Percentiles rank a stretch among this genome's conserved stretches.
These are phyloP conservation scores for Bos indicus DNA, from an alignment of 2,113 vertebrate species.

Conservation along the genomic window DNA sequence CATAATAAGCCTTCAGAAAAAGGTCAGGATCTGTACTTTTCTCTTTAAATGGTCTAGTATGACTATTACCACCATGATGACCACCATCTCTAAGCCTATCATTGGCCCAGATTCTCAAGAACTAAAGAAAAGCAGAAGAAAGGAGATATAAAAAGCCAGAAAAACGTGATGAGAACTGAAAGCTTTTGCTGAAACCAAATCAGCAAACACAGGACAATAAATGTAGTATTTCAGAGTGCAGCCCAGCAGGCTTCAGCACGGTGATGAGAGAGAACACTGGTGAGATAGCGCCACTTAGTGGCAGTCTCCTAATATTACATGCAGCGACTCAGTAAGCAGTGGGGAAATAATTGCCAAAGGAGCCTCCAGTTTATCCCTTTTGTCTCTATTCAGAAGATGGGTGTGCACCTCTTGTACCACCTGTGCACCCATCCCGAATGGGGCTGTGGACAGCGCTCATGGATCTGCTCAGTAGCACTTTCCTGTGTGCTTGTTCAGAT, in stretches of 20 bases:
- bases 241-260: fast-evolving
- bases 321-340: fast-evolving
- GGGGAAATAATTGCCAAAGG: background rate
- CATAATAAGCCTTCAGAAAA: background rate
- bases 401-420: background rate
- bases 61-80: background rate
- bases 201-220: background rate
- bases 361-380: background rate
- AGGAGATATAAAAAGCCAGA: background rate
- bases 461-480: background rate
- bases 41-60: no score
- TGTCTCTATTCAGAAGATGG: background rate
- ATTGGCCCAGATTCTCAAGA: background rate
- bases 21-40: background rate
- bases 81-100: background rate
- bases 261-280: background rate
- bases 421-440: background rate
- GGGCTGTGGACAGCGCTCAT: background rate
- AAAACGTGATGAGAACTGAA: background rate
- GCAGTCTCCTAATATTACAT: background rate
- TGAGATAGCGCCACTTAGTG: constrained; percentile 42
- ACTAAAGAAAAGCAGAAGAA: background rate
- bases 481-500: background rate
- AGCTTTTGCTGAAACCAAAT: background rate
- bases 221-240: background rate